Conservation (phyloP, 2,113 vertebrate genomes). For the Bombycilla garrulus region DNA sequence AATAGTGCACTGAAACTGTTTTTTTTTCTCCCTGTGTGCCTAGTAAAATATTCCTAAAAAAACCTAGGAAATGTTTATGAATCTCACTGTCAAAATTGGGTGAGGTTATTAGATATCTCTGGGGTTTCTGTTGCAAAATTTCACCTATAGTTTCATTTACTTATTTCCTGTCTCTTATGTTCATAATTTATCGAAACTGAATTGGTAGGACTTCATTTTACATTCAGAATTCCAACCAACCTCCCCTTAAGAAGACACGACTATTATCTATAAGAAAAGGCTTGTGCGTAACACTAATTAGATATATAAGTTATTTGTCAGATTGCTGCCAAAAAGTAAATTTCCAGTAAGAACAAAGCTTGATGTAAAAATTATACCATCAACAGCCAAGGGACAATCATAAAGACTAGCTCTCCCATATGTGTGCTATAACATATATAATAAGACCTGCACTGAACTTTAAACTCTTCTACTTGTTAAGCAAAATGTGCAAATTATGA, state of each 20-base stretch:
- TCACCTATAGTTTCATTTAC: neutral
- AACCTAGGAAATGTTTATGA: neutral
- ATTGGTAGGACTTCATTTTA: neutral
- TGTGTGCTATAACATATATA: neutral
- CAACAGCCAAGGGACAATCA: neutral
- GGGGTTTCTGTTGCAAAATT: neutral
- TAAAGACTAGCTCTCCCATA: neutral
- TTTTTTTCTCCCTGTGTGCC: neutral
- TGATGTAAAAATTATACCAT: neutral
- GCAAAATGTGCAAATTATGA: conserved; percentile 37
- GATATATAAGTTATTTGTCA: neutral
- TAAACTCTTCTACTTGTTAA: conserved; percentile 26
- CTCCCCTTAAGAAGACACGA: neutral
- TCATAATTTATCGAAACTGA: neutral
- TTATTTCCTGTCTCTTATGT: neutral
- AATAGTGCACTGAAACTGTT: too few relatives aligned
- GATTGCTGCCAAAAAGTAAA: neutral
- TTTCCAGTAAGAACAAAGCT: neutral
- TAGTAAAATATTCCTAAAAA: neutral
- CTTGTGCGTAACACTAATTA: neutral
- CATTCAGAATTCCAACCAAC: neutral
- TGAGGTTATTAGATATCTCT: neutral
- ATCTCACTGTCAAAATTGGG: neutral
- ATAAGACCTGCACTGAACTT: conserved; percentile 26
- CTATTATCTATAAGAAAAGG: neutral